These are phyloP conservation scores for Tretioscincus oriximinensis DNA, from an alignment of 2,113 vertebrate genomes.

Conservation along the genomic window DNA sequence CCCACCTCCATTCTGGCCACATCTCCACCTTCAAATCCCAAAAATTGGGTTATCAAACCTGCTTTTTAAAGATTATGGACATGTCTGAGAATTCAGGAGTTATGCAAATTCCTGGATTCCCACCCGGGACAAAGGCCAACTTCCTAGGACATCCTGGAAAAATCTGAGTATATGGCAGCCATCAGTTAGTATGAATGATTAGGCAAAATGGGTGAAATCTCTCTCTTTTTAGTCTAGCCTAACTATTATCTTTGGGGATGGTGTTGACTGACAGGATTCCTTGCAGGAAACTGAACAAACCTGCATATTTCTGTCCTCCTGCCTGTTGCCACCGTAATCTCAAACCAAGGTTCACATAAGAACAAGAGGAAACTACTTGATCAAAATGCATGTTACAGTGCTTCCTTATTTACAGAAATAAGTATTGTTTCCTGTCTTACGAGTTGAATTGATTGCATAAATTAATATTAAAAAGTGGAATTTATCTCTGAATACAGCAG, in stretches of 20 bases:
- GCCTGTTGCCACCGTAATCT: background rate
- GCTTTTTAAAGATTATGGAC: too few species aligned
- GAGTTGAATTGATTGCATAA: too few species aligned
- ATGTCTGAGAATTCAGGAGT: too few species aligned
- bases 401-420: background rate
- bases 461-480: background rate
- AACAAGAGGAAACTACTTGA: background rate
- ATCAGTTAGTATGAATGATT: too few species aligned
- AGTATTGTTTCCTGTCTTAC: background rate
- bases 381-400: background rate
- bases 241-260: background rate
- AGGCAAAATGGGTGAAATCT: background rate
- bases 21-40: too few species aligned
- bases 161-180: too few species aligned
- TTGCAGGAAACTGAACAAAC: background rate
- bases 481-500: slow-evolving; percentile 15
- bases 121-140: too few species aligned
- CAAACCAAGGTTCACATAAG: background rate
- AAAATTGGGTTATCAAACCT: too few species aligned
- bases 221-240: background rate
- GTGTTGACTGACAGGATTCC: background rate
- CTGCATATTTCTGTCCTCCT: background rate
- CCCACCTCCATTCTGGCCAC: too few species aligned
- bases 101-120: too few species aligned
- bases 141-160: too few species aligned